Evolutionary conservation across 2,888 invertebrate species (phyloP), one percentile per base, ranked within the genome.

Genomic region (Melikaiella ostensackeni): DNA sequence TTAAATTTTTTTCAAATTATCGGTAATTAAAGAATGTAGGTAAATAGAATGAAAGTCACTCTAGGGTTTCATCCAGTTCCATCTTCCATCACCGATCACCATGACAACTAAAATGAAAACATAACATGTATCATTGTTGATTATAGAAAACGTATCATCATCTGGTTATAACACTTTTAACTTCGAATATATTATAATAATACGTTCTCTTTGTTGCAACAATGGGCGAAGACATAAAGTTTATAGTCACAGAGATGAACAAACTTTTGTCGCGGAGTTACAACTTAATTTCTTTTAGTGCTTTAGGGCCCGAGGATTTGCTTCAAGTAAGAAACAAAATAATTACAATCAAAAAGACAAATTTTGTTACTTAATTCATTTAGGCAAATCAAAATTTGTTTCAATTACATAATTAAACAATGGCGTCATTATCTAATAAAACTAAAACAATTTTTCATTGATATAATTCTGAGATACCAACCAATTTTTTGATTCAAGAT

Each of bases 251-350:
- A 80, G 96, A 96, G 91, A 89, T 97, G 80, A 97, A 96, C 89
- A 93, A 94, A 84, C 92, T 94, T 66, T 94, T 97, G 84, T 94
- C 94, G 75, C 95, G 95, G 85, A 95, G 94, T 87, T 96, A 95
- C 87, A 97, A 97, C 88, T 92, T 97, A 80, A 96, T 98, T 86
- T 96, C 96, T 84, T 97, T 98, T 91, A 97, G 97, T 92, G 94
- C 96, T 7, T 92, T 97, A 79, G 94, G 94, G 80, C 94, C 95
- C 64, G 95, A 95, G 81, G 95, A 96, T 87, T 92, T 97, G 78
- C 91, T 98, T 27, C 97, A 97, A 92, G 92, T 96, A 78, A 79
- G 57, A 27, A 21, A 27, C 27, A 33, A 74, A 35, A 70, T 8
- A 38, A 70, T 50, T 74, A 13, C 7, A 21, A n/a, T 75, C n/a